Base-by-base conservation (phyloP, 2,888 invertebrate species). In the Agonopterix heracliana region DNA sequence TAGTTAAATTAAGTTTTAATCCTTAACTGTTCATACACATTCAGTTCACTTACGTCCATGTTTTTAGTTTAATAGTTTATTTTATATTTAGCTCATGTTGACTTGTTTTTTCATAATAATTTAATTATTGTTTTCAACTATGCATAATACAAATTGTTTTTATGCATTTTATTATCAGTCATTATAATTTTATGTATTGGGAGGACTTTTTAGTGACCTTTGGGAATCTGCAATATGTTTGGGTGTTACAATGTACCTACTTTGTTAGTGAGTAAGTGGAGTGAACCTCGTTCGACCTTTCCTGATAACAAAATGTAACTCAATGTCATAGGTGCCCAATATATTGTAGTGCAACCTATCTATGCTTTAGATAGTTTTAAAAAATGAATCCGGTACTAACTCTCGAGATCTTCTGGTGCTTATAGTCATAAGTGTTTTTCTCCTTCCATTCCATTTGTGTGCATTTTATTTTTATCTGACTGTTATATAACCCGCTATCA, bases 31-130 rank as follows among this genome's bases (percentile, higher is more conserved):
- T 83, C 74, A 77, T 79, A 78, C 80, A 80, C 78, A 81, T 85
- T 83, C 83, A 81, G 75, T 80, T 68, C 73, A 73, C 68, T 78
- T 81, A 78, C 85, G 85, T 87, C 86, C 87, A 86, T 81, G 84
- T 85, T 87, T 80, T 85, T 81, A 81, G 79, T 84, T 86, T 68
- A 75, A 84, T 87, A 86, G 85, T 86, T 84, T 86, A 87, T 79
- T 76, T 74, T 78, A 26, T 71, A 78, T 80, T 26, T 79, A 77
- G 72, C 68, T 76, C 66, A 63, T 65, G 81, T 81, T 87, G 79
- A 81, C 75, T 79, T 79, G 77, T 81, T 85, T 77, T 41, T 83
- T 84, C 76, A 76, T 83, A 79, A 77, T 84, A 78, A 82, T 82
- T 81, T 85, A 81, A 81, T 75, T 71, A 80, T 83, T 78, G 77